Evolutionary conservation across 2,888 invertebrate genomes (phyloP).

Genomic region (Zhuqinia jingwanae): DNA sequence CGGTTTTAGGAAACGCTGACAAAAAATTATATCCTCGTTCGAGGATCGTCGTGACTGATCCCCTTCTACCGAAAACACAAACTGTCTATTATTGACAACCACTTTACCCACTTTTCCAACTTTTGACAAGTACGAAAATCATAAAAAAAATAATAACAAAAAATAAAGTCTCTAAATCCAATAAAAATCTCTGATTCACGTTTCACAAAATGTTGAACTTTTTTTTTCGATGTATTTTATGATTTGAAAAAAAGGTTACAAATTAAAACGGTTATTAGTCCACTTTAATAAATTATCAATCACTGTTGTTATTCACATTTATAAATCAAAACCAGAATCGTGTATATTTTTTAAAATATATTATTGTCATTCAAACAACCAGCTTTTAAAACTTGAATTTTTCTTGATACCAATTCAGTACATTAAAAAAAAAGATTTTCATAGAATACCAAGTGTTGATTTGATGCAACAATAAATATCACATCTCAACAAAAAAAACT

Average conservation of each 20-base stretch:
- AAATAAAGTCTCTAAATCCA: neutral
- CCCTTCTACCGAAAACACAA: slow-evolving; percentile 8
- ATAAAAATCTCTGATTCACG: neutral
- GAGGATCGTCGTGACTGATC: slow-evolving; percentile 24
- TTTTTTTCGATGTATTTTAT: neutral
- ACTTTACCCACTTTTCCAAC: neutral
- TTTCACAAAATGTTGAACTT: neutral
- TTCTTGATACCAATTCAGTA: neutral
- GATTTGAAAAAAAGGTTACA: neutral
- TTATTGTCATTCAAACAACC: slow-evolving; percentile 40
- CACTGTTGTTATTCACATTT: too few relatives aligned
- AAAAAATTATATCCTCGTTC: slow-evolving; percentile 51
- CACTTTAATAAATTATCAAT: slow-evolving; percentile 26
- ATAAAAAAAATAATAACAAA: neutral
- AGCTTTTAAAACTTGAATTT: slow-evolving; percentile 41
- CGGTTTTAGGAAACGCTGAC: slow-evolving; percentile 77
- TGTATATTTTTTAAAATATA: too few relatives aligned
- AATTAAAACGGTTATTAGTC: neutral
- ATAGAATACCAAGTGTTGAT: too few relatives aligned
- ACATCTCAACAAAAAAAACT: neutral
- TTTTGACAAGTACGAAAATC: neutral
- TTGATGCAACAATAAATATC: neutral
- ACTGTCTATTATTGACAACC: slow-evolving; percentile 10
- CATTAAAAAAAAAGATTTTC: neutral
- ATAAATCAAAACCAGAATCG: slow-evolving; percentile 40